A percentile compares a stretch with the other conserved stretches of the same genome.
phyloP scores from a whole-genome alignment of 1,140 invertebrate genomes.

The Heterodera schachtii region DNA sequence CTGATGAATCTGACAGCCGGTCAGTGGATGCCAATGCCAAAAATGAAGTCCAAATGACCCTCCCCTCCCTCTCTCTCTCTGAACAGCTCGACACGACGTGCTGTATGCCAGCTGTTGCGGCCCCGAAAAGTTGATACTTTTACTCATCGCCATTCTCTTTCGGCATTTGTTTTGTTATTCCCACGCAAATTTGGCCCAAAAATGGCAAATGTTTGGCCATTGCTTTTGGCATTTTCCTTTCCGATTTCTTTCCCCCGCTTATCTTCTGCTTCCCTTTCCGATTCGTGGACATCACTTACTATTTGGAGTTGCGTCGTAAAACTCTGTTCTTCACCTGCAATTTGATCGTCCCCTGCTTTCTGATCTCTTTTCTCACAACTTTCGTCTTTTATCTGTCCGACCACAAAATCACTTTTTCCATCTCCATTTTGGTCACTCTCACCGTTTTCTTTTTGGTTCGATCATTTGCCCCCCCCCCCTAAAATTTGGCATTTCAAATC shows the following conservation, averaged over 20 bases:
- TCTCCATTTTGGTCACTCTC: conserved; percentile 97
- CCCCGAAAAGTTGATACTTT: conserved; percentile 73
- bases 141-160: neutral
- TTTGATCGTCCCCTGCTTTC: conserved; percentile 91
- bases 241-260: conserved; percentile 72
- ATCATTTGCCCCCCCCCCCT: neutral
- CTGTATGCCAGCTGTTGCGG: conserved; percentile 64
- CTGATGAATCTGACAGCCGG: conserved; percentile 72
- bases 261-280: no score
- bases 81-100: conserved; percentile 55
- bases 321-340: conserved; percentile 92
- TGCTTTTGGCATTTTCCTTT: no score
- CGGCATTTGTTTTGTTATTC: neutral
- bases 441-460: conserved; percentile 92
- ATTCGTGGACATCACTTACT: conserved; percentile 95
- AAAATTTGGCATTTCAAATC: conserved; percentile 28
- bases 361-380: conserved; percentile 94
- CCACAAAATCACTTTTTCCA: conserved; percentile 96
- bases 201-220: conserved; percentile 77
- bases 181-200: conserved; percentile 77
- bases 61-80: no score
- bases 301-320: conserved; percentile 91
- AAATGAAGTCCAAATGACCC: neutral
- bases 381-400: conserved; percentile 96
- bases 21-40: neutral